phyloP scores from a whole-genome alignment of 2,888 invertebrate genomes.

The Athalia circularis region DNA sequence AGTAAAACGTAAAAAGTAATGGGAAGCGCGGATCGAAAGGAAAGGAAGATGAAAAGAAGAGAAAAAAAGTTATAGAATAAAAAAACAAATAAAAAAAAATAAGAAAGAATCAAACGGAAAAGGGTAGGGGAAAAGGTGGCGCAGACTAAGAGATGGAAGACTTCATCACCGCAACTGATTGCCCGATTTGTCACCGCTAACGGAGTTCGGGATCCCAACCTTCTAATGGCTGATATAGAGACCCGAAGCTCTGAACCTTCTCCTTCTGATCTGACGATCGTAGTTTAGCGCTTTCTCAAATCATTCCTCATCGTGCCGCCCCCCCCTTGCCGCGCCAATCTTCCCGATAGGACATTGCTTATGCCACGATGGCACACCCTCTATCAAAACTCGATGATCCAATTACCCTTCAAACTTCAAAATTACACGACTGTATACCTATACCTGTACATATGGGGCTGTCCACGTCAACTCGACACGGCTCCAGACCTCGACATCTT shows the following conservation, averaged over 20 bases:
- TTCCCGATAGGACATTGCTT: not conserved
- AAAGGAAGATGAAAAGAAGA: not conserved
- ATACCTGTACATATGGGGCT: not conserved
- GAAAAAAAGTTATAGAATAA: not conserved
- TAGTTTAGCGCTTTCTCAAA: conserved; percentile 51
- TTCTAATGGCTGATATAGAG: conserved; percentile 65
- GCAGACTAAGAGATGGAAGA: conserved; percentile 66
- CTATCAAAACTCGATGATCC: not conserved
- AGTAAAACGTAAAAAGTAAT: too few relatives aligned
- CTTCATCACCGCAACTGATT: conserved; percentile 70
- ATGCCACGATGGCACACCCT: not conserved
- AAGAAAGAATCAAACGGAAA: conserved; percentile 4
- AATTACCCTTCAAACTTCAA: not conserved
- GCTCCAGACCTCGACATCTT: too few relatives aligned
- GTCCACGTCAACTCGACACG: too few relatives aligned
- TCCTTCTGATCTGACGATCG: conserved; percentile 57
- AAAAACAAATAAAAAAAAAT: conserved; percentile 1
- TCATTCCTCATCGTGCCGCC: conserved; percentile 44
- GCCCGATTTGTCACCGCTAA: conserved; percentile 67
- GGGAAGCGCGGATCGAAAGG: not conserved
- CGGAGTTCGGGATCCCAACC: conserved; percentile 48
- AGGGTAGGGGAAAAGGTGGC: conserved; percentile 45
- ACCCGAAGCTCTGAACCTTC: conserved; percentile 47
- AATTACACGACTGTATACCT: too few relatives aligned
- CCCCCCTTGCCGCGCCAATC: conserved; percentile 36